phyloP scores from a whole-genome alignment of 2,888 invertebrate genomes.

The Thera britannica region DNA sequence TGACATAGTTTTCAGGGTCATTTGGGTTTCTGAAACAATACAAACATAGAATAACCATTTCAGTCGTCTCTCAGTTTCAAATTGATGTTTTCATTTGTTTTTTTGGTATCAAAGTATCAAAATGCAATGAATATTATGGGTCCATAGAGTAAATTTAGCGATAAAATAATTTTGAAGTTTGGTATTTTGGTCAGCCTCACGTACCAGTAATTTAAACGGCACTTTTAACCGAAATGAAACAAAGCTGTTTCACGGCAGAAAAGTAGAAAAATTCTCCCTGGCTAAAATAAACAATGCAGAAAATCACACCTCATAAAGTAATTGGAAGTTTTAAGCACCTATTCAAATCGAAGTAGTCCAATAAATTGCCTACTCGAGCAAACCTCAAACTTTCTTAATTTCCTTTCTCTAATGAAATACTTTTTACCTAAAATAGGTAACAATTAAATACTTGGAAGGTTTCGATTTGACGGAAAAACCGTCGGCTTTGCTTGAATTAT shows the following conservation, averaged over 20 bases:
- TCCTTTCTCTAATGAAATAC: slow-evolving; percentile 9
- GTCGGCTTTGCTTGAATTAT: too few species aligned
- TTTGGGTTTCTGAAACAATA: slow-evolving; percentile 68
- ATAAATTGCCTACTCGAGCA: slow-evolving; percentile 26
- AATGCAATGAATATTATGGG: too few species aligned
- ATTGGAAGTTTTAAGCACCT: slow-evolving; percentile 4
- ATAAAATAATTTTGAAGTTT: too few species aligned
- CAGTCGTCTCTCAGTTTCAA: not conserved
- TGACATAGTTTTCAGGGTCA: slow-evolving; percentile 59
- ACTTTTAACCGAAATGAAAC: too few species aligned
- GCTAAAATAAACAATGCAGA: not conserved
- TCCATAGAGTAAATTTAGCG: too few species aligned
- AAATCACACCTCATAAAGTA: not conserved
- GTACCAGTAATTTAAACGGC: too few species aligned
- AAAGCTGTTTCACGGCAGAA: too few species aligned
- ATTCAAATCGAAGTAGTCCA: slow-evolving; percentile 13
- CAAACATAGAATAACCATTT: slow-evolving; percentile 26
- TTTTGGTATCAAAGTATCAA: too few species aligned
- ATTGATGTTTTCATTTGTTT: not conserved
- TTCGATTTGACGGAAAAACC: too few species aligned
- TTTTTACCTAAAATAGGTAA: too few species aligned
- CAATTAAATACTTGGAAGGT: too few species aligned
- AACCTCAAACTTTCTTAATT: slow-evolving; percentile 25
- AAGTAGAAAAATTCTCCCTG: not conserved
- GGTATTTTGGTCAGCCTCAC: too few species aligned